A percentile compares a stretch with the other conserved stretches of the same genome.
phyloP scores from a whole-genome alignment of 2,797 vertebrate genomes.

The Hemitrygon akajei region DNA sequence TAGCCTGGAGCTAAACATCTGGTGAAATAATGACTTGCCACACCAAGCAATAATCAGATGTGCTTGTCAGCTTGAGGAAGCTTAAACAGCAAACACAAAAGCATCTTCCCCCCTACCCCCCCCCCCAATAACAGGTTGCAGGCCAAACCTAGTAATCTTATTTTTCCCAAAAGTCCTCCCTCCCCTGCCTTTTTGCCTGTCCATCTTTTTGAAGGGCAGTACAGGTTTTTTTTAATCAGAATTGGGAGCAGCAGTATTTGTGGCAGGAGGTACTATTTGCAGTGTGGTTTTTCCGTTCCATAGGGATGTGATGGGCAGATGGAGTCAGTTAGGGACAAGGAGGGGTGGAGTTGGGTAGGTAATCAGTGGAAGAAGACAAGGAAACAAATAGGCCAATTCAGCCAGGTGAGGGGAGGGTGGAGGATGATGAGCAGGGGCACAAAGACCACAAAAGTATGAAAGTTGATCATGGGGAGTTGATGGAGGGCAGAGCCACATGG shows the following conservation, averaged over 20 bases:
- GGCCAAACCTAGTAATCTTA: background rate
- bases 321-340: no score
- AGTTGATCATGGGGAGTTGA: no score
- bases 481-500: no score
- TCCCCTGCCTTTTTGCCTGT: background rate
- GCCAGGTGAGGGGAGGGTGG: no score
- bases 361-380: no score
- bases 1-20: constrained; percentile 22
- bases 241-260: background rate
- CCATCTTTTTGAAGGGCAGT: background rate
- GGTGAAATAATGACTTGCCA: background rate
- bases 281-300: background rate
- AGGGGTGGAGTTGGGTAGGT: no score
- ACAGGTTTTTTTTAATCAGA: no score
- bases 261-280: background rate
- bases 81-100: background rate
- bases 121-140: background rate
- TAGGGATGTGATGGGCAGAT: no score
- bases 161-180: background rate
- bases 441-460: no score
- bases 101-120: background rate
- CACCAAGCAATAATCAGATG: constrained; percentile 3
- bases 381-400: no score
- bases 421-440: no score
- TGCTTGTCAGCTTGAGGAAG: background rate